Percentiles rank a stretch among this genome's conserved stretches.
Conservation (phyloP, 2,113 vertebrate genomes). For the Alethe diademata region DNA sequence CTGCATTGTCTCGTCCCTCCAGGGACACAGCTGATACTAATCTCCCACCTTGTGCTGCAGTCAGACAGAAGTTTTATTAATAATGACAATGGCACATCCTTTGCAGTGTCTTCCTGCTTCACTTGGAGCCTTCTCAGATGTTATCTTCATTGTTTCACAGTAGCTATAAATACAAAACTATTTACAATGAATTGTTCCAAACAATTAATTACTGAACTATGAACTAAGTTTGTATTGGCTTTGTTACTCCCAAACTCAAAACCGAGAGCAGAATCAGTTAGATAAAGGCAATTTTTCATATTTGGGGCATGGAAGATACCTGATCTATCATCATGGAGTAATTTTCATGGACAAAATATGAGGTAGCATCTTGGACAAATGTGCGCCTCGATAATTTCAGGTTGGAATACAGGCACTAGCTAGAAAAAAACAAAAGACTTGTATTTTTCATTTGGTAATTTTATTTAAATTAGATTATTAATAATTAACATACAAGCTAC, state of each 20-base stretch:
- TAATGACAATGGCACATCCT: slow-evolving; percentile 60
- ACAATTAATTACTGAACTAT: slow-evolving; percentile 42
- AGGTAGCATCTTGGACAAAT: neutral
- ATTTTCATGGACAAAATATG: neutral
- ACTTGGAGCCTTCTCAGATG: slow-evolving; percentile 51
- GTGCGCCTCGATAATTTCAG: neutral
- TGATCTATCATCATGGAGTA: neutral
- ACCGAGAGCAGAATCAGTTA: neutral
- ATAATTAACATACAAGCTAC: neutral
- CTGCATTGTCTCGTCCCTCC: slow-evolving; percentile 33
- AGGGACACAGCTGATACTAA: slow-evolving; percentile 43
- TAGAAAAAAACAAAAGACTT: neutral
- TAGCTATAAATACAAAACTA: slow-evolving; percentile 52
- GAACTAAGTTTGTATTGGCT: slow-evolving; percentile 12
- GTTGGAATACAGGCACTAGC: neutral
- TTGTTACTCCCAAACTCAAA: neutral
- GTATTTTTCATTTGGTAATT: neutral
- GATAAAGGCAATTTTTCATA: neutral
- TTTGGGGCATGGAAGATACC: neutral
- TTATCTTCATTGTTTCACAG: slow-evolving; percentile 60
- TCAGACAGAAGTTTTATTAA: slow-evolving; percentile 46
- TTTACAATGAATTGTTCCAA: slow-evolving; percentile 43
- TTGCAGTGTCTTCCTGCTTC: slow-evolving; percentile 53
- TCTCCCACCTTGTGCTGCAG: slow-evolving; percentile 38
- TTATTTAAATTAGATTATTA: neutral